Percentiles rank a stretch among this genome's conserved stretches.
phyloP scores from a whole-genome alignment of 2,113 vertebrate genomes.

The Cyanoliseus patagonus region DNA sequence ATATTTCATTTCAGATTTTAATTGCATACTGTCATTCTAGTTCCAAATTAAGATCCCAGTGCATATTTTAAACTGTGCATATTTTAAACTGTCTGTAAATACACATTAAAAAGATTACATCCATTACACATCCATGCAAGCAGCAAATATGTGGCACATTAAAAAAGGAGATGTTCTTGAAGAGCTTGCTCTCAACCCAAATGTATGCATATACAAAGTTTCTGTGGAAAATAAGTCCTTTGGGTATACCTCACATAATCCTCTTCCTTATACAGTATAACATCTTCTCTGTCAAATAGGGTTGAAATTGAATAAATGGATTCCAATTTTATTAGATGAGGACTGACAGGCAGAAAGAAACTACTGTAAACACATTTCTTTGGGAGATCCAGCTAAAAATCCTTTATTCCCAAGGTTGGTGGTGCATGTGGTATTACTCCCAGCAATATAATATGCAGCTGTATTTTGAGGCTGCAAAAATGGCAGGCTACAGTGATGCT shows the following conservation, averaged over 20 bases:
- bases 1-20: slow-evolving; percentile 51
- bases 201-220: not conserved
- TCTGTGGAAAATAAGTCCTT: not conserved
- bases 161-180: not conserved
- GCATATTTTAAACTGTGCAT: slow-evolving; percentile 35
- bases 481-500: not conserved
- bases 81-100: slow-evolving; percentile 58
- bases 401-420: not conserved
- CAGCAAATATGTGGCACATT: not conserved
- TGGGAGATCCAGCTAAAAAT: slow-evolving; percentile 22
- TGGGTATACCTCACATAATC: not conserved
- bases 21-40: slow-evolving; percentile 50
- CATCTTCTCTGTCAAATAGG: slow-evolving; percentile 3
- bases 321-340: slow-evolving; percentile 21
- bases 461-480: not conserved
- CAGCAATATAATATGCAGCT: not conserved
- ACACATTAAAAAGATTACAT: slow-evolving; percentile 18
- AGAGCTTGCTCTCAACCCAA: not conserved
- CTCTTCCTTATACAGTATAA: not conserved
- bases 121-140: slow-evolving; percentile 7
- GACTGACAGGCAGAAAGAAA: slow-evolving; percentile 35
- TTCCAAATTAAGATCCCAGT: slow-evolving; percentile 40
- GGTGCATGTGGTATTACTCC: not conserved
- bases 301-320: slow-evolving; percentile 27
- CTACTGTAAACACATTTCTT: not conserved